phyloP scores from a whole-genome alignment of 2,888 invertebrate species.

The Lacanobia wlatinum region DNA sequence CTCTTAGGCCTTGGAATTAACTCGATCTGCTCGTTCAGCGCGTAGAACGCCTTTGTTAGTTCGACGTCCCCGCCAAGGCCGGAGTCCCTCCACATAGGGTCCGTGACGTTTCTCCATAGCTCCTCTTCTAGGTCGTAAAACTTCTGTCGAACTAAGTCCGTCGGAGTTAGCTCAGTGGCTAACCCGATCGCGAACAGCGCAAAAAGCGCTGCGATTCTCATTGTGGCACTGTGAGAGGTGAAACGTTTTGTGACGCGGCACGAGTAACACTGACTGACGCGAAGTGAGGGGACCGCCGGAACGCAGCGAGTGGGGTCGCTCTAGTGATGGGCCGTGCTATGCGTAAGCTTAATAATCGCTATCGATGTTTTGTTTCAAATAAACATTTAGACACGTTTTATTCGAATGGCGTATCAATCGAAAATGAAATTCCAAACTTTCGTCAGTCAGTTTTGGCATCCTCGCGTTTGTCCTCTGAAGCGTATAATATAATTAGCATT shows the following conservation, averaged over 20 bases:
- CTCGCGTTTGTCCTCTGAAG: slow-evolving; percentile 48
- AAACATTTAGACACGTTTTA: slow-evolving; percentile 31
- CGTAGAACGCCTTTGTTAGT: slow-evolving; percentile 90
- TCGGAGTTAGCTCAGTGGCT: slow-evolving; percentile 80
- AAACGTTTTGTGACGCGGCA: slow-evolving; percentile 76
- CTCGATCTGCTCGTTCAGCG: slow-evolving; percentile 89
- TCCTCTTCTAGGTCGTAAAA: slow-evolving; percentile 91
- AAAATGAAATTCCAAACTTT: slow-evolving; percentile 30
- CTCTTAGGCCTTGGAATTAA: slow-evolving; percentile 75
- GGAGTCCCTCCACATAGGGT: slow-evolving; percentile 80
- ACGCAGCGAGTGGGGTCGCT: slow-evolving; percentile 75
- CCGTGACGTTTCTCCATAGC: slow-evolving; percentile 86
- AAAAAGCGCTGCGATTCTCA: slow-evolving; percentile 82
- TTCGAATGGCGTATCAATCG: slow-evolving; percentile 26
- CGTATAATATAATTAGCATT: slow-evolving; percentile 50
- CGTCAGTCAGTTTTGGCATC: slow-evolving; percentile 32
- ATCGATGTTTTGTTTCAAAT: slow-evolving; percentile 45
- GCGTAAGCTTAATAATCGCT: slow-evolving; percentile 56
- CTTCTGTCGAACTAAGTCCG: slow-evolving; percentile 91
- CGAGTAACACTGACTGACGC: slow-evolving; percentile 77
- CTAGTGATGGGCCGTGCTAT: slow-evolving; percentile 73
- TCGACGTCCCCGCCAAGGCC: slow-evolving; percentile 89
- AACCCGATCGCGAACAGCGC: slow-evolving; percentile 75
- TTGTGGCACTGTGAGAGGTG: slow-evolving; percentile 68
- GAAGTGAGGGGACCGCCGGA: slow-evolving; percentile 79